phyloP scores from a whole-genome alignment of 2,113 vertebrate genomes.

The Mus spicilegus region DNA sequence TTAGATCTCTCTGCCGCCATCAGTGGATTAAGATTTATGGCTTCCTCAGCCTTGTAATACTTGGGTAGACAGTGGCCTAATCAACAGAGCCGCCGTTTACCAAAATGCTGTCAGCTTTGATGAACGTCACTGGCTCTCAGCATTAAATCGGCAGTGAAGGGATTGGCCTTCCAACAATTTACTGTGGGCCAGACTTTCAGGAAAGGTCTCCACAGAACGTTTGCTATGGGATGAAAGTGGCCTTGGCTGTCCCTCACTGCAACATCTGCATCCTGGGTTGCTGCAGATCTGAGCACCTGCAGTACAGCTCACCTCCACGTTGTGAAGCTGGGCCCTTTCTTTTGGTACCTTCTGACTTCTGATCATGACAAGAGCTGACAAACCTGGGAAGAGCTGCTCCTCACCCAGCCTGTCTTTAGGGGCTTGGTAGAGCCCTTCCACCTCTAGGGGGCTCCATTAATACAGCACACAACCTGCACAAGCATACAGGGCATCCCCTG shows the following conservation, averaged over 20 bases:
- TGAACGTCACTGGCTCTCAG: conserved; percentile 73
- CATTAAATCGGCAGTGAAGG: conserved; percentile 78
- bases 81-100: conserved; percentile 80
- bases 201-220: conserved; percentile 56
- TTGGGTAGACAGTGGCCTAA: conserved; percentile 82
- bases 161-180: conserved; percentile 72
- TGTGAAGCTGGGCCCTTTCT: neutral
- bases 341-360: neutral
- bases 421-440: neutral
- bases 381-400: neutral
- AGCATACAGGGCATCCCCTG: neutral
- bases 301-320: neutral
- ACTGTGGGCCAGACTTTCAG: conserved; percentile 54
- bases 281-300: neutral
- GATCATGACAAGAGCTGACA: neutral
- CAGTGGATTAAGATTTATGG: conserved; percentile 82
- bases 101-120: conserved; percentile 83
- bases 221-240: neutral
- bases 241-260: neutral
- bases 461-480: neutral
- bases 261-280: neutral
- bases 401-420: neutral
- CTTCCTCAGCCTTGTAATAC: conserved; percentile 78
- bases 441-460: conserved; percentile 61
- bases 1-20: conserved; percentile 68